These are phyloP conservation scores for Crotophaga sulcirostris DNA, from an alignment of 2,113 vertebrate species.

Conservation along the genomic window DNA sequence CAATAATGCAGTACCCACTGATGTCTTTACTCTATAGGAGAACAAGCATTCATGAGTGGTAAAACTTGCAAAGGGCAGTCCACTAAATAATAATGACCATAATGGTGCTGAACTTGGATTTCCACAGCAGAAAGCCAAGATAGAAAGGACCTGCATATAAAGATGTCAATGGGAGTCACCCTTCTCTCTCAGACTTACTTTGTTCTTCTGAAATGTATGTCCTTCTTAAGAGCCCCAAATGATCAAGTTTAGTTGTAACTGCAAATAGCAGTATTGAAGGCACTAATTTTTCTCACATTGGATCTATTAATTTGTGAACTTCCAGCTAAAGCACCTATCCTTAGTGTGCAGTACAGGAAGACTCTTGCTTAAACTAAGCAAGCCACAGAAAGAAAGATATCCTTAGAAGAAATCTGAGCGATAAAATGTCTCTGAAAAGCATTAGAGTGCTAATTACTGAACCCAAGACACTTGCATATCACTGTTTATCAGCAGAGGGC, in stretches of 20 bases:
- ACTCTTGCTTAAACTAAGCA: background rate
- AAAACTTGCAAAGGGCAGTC: background rate
- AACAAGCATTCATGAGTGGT: background rate
- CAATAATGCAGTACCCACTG: background rate
- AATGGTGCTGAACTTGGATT: background rate
- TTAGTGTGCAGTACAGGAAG: background rate
- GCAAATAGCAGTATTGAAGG: background rate
- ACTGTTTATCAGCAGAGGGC: constrained; percentile 2
- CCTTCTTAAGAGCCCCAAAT: background rate
- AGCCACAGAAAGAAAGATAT: background rate
- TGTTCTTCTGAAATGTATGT: background rate
- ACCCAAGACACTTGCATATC: background rate
- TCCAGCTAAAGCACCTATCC: background rate
- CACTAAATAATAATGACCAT: background rate
- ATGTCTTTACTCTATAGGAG: background rate
- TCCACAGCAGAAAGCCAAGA: background rate
- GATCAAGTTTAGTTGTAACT: background rate
- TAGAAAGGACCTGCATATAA: background rate
- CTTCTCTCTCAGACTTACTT: background rate
- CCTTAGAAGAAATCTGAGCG: background rate
- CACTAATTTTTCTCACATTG: background rate
- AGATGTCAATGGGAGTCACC: background rate
- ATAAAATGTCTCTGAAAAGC: background rate
- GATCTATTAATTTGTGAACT: background rate
- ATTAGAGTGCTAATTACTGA: background rate